Percentiles rank a stretch among this genome's conserved stretches.
Conservation (phyloP, 2,888 invertebrate species). For the Oligia fasciuncula region DNA sequence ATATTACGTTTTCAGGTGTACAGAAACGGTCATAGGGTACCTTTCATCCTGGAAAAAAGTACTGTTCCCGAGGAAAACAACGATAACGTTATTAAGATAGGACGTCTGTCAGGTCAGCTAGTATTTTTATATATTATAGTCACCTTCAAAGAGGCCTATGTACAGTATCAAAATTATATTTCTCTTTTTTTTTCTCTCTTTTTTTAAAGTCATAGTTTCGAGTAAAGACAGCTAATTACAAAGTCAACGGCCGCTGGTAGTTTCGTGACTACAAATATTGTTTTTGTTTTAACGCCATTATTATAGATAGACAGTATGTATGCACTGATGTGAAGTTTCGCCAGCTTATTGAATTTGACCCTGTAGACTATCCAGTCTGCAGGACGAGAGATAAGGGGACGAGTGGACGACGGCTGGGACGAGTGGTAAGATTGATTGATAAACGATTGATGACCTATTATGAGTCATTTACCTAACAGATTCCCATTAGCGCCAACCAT, state of each 20-base stretch:
- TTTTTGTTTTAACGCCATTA: not conserved
- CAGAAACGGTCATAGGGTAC: too few species aligned
- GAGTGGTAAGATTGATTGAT: not conserved
- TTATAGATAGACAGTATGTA: not conserved
- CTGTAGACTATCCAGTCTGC: too few species aligned
- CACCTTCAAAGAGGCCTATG: not conserved
- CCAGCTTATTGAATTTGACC: not conserved
- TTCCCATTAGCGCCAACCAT: conserved; percentile 4
- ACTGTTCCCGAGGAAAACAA: too few species aligned
- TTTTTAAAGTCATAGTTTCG: not conserved
- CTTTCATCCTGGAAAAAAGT: too few species aligned
- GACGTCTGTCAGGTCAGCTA: too few species aligned
- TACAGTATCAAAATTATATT: too few species aligned
- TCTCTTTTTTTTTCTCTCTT: too few species aligned
- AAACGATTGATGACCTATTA: not conserved
- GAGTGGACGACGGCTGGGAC: too few species aligned
- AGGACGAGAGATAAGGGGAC: too few species aligned
- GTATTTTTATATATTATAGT: not conserved
- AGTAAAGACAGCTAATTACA: not conserved
- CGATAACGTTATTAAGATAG: too few species aligned
- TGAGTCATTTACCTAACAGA: conserved; percentile 2
- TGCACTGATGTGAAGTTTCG: not conserved
- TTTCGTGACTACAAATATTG: not conserved
- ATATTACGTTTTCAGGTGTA: too few species aligned
- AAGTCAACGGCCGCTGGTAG: not conserved